Evolutionary conservation across 2,888 invertebrate species (phyloP).

Genomic region (Julus scandinavius): DNA sequence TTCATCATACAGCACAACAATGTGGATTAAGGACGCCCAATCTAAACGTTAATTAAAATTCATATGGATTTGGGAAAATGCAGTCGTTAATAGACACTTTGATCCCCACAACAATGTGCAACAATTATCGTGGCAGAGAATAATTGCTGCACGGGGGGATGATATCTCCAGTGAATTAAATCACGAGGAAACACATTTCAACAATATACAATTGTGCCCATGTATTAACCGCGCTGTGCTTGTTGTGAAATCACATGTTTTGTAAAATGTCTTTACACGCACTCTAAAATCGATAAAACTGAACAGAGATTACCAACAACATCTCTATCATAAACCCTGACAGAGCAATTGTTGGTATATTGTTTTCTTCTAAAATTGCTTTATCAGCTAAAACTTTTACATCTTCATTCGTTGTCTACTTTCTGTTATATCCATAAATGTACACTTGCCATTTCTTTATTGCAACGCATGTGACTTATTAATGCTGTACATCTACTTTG

Average conservation of each 20-base stretch:
- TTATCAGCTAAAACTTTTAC: no score
- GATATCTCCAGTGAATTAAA: conserved; percentile 12
- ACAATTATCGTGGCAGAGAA: conserved; percentile 17
- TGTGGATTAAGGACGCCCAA: neutral
- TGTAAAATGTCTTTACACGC: neutral
- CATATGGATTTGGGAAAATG: neutral
- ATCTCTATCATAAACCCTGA: neutral
- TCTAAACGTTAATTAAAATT: conserved; percentile 33
- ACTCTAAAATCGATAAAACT: neutral
- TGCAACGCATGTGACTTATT: no score
- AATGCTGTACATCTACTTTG: no score
- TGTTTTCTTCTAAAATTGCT: neutral
- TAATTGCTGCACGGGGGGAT: neutral
- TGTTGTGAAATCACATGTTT: neutral
- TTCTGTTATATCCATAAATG: no score
- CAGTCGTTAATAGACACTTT: conserved; percentile 19
- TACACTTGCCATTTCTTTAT: no score
- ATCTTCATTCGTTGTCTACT: no score
- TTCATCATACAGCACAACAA: conserved; percentile 10
- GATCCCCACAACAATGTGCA: conserved; percentile 8
- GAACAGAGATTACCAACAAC: neutral
- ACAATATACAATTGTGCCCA: neutral
- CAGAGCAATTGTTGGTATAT: neutral
- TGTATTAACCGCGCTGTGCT: neutral
- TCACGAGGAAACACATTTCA: neutral